These are phyloP conservation scores for Drosophila ficusphila DNA, from an alignment of 1,140 invertebrate species.

Conservation along the genomic window DNA sequence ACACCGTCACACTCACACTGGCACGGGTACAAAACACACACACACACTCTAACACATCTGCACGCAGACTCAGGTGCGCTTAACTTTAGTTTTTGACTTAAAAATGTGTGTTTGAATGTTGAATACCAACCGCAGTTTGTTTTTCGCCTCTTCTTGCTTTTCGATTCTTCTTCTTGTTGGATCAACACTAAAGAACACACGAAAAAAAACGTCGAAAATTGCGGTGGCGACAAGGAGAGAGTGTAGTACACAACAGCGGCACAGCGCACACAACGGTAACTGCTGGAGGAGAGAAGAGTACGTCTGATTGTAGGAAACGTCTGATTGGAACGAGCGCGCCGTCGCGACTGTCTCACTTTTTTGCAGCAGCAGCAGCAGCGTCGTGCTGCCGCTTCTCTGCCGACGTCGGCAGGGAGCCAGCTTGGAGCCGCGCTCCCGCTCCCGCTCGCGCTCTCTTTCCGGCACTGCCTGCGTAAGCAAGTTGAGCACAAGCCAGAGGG, in stretches of 20 bases:
- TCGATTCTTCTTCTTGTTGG: slow-evolving; percentile 17
- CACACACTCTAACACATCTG: neutral
- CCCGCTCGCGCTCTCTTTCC: neutral
- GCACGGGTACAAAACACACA: neutral
- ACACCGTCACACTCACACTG: slow-evolving; percentile 5
- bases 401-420: neutral
- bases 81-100: slow-evolving; percentile 13
- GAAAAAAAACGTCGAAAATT: slow-evolving; percentile 59
- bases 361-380: slow-evolving; percentile 17
- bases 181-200: slow-evolving; percentile 55
- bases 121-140: slow-evolving; percentile 57
- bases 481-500: slow-evolving; percentile 2
- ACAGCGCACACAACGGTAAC: slow-evolving; percentile 35
- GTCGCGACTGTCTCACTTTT: slow-evolving; percentile 70
- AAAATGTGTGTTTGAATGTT: slow-evolving; percentile 5
- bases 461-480: slow-evolving; percentile 29
- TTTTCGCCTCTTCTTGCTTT: slow-evolving; percentile 22
- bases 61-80: slow-evolving; percentile 30
- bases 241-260: slow-evolving; percentile 31
- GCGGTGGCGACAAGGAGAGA: slow-evolving; percentile 18
- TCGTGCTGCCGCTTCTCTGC: slow-evolving; percentile 9
- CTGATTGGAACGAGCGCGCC: slow-evolving; percentile 75
- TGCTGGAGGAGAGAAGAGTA: slow-evolving; percentile 24
- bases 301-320: slow-evolving; percentile 73
- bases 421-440: slow-evolving; percentile 8